Evolutionary conservation across 2,113 vertebrate genomes (phyloP), one percentile per base, ranked within the genome.

Genomic region (Xenotilapia leptura): DNA sequence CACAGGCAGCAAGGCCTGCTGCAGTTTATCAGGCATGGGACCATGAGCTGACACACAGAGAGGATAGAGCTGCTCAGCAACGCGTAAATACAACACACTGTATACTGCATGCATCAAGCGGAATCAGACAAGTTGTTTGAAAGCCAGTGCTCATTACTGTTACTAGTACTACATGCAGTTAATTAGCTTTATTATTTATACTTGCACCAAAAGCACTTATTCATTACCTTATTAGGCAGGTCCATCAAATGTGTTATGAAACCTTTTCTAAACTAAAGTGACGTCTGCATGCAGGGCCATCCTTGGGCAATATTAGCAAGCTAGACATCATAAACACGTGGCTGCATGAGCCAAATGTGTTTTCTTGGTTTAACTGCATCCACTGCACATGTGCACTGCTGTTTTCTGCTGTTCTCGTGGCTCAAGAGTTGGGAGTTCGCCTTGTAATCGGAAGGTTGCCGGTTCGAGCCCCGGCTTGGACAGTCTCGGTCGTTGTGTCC

Each of bases 11-110:
- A 89, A 15, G 40, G 92, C 93, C 93, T 95, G 93, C 92, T 95
- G 93, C 85, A 95, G 89, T 36, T 47, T 84, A 0, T 97, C 96
- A 0, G 98, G 95, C 28, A 97, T 95, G 28, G 97, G 97, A 0
- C 97, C 97, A 0, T 96, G 89, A 0, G 97, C 98, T 98, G 87
- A 75, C 0, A 17, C 7, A 79, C 23, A 87, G 15, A 88, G 23
- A 86, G 21, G 38, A 90, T 2, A 68, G 5, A 83, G 40, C 14
- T 10, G 77, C 14, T 54, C 80, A 79, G 6, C 11, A 2, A 55
- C 4, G n/a, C 7, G 21, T 14, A 19, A 28, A 88, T 19, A 42
- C 56, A 70, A 26, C 49, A 28, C 17, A 54, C n/a, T 77, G 73
- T 77, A 51, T 33, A 33, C 73, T 51, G 73, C 45, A 49, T 77